Percentiles rank a stretch among this genome's conserved stretches.
Conservation (phyloP, 64 coral and sea anemone species). For the Acropora yongei region DNA sequence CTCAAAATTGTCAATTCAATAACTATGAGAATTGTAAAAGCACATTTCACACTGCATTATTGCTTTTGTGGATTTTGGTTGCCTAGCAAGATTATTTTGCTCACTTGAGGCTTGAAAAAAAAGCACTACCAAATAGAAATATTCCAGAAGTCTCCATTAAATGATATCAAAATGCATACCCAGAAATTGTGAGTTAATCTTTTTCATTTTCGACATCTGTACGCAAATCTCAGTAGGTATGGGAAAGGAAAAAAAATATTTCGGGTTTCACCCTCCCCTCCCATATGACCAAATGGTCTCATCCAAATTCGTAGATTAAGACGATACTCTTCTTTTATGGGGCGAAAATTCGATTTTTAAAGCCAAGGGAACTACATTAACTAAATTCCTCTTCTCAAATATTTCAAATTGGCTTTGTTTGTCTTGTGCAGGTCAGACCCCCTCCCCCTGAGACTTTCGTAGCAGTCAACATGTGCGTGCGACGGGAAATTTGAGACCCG, state of each 20-base stretch:
- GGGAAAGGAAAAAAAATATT: background rate
- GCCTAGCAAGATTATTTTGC: no score
- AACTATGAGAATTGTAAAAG: no score
- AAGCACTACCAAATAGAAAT: no score
- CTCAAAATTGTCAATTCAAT: no score
- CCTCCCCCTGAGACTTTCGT: background rate
- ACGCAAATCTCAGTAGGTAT: background rate
- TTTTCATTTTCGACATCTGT: background rate
- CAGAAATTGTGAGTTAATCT: background rate
- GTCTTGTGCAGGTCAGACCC: no score
- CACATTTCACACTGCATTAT: no score
- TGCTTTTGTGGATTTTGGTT: no score
- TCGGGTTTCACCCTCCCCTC: background rate
- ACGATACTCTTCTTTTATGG: no score
- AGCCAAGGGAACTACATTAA: no score
- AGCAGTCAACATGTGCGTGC: background rate
- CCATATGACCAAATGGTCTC: background rate
- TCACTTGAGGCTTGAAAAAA: no score
- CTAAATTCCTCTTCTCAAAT: no score
- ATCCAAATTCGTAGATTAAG: background rate
- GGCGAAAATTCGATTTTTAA: no score
- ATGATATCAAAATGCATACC: background rate
- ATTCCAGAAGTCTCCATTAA: background rate
- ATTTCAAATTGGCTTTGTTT: background rate
- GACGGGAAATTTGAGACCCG: conserved; percentile 14